phyloP scores from a whole-genome alignment of 2,113 vertebrate genomes.

The human (Homo sapiens) region GRCh38 chr4:38114501-38115000 shows the following conservation, averaged over 20 bases:
- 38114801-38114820: background rate
- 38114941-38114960: fast-evolving
- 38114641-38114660: background rate
- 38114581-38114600: background rate
- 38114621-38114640: background rate
- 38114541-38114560: background rate
- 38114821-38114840: background rate
- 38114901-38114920: background rate
- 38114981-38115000: background rate
- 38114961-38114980: background rate
- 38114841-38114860: background rate
- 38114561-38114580: background rate
- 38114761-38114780: background rate
- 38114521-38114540: background rate
- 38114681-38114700: background rate
- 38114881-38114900: background rate
- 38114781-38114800: background rate
- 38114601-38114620: background rate
- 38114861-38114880: background rate
- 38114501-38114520: background rate
- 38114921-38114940: background rate
- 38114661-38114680: background rate
- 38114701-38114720: background rate
- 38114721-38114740: background rate
- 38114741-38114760: slow-evolving; percentile 37